phyloP scores from a whole-genome alignment of 1,140 invertebrate species.

The Drosophila tani region DNA sequence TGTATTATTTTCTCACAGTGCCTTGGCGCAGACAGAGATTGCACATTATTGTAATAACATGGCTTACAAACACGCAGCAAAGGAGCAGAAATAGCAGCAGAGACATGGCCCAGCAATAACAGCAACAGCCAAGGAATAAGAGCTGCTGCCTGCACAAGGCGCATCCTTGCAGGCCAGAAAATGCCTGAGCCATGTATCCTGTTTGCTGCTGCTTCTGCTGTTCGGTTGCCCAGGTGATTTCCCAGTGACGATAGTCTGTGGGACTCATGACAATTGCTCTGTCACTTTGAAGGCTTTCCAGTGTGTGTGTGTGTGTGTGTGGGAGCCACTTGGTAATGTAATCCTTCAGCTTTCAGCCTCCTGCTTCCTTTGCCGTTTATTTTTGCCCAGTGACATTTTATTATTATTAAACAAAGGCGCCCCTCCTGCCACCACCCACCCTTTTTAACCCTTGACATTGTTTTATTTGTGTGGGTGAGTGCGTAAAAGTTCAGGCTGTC shows the following conservation, averaged over 20 bases:
- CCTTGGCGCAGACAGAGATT: conserved; percentile 13
- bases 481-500: conserved; percentile 49
- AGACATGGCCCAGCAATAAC: conserved; percentile 32
- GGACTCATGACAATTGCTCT: conserved; percentile 68
- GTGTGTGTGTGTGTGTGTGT: conserved; percentile 7
- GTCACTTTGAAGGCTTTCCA: neutral
- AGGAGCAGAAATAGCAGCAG: conserved; percentile 37
- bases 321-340: conserved; percentile 60
- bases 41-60: conserved; percentile 82
- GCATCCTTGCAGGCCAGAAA: conserved; percentile 32
- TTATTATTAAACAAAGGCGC: conserved; percentile 72
- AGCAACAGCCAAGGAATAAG: conserved; percentile 47
- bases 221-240: conserved; percentile 74
- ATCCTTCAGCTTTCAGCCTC: conserved; percentile 44
- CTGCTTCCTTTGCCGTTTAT: conserved; percentile 37
- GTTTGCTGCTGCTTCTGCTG: neutral
- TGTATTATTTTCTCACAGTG: neutral
- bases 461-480: conserved; percentile 28
- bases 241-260: conserved; percentile 51
- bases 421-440: neutral
- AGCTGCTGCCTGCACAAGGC: conserved; percentile 32
- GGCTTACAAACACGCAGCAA: conserved; percentile 77
- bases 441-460: conserved; percentile 44
- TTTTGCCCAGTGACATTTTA: conserved; percentile 58
- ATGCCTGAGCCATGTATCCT: conserved; percentile 10